These are phyloP conservation scores for Phaedon cochleariae DNA, from an alignment of 2,888 invertebrate genomes.

Conservation along the genomic window DNA sequence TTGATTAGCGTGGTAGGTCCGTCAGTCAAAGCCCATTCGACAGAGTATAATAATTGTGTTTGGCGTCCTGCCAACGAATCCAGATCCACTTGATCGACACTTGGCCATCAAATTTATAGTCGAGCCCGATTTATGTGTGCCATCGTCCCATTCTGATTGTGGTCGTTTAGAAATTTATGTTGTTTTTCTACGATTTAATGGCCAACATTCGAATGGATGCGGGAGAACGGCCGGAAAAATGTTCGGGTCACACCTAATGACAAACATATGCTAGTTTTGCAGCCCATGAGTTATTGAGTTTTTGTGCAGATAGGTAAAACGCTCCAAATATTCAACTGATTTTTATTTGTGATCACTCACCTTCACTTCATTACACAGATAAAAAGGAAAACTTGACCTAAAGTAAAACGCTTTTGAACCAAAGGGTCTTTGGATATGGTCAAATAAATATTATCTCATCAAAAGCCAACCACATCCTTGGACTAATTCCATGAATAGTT, in stretches of 20 bases:
- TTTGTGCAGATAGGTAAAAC: not conserved
- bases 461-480: too few species aligned
- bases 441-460: too few species aligned
- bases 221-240: conserved; percentile 23
- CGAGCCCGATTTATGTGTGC: conserved; percentile 47
- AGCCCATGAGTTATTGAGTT: not conserved
- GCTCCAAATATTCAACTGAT: too few species aligned
- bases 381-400: too few species aligned
- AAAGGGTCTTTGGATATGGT: too few species aligned
- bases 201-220: conserved; percentile 30
- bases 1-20: conserved; percentile 42
- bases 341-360: too few species aligned
- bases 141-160: conserved; percentile 52
- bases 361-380: too few species aligned
- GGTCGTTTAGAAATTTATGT: conserved; percentile 51
- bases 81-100: conserved; percentile 52
- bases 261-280: conserved; percentile 6
- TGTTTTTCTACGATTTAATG: conserved; percentile 46
- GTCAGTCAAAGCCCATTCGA: conserved; percentile 41
- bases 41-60: conserved; percentile 41
- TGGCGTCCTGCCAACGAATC: conserved; percentile 43
- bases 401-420: too few species aligned
- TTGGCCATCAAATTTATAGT: conserved; percentile 50
- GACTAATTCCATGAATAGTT: too few species aligned
- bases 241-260: conserved; percentile 29